Evolutionary conservation across 2,113 vertebrate genomes (phyloP).

Genomic region (Globicephala melas): DNA sequence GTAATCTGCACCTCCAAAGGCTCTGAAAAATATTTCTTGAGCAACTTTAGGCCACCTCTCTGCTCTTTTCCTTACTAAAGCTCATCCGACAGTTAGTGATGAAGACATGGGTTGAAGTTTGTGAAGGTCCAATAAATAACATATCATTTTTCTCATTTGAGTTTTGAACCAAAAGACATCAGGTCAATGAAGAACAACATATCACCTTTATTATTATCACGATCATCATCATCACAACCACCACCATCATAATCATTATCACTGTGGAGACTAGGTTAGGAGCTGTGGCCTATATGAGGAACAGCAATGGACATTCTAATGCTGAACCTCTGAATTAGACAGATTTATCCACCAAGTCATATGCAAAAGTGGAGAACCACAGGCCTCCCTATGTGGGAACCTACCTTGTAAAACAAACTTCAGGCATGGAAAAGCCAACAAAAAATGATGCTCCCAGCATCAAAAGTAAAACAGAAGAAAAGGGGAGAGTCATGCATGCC

Average conservation of each 20-base stretch:
- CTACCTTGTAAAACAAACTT: background rate
- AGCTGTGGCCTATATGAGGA: background rate
- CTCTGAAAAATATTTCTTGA: background rate
- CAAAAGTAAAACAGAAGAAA: background rate
- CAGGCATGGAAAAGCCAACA: background rate
- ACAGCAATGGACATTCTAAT: background rate
- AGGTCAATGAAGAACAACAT: background rate
- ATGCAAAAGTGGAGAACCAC: background rate
- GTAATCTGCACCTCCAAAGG: background rate
- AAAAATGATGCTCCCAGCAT: background rate
- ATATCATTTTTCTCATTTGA: background rate
- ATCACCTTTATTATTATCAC: background rate
- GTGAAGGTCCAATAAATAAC: background rate
- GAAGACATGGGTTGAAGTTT: background rate
- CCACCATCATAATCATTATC: background rate
- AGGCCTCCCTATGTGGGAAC: background rate
- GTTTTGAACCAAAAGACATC: slow-evolving; percentile 37
- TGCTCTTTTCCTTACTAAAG: background rate
- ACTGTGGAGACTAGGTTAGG: background rate
- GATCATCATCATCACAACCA: background rate
- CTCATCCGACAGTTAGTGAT: background rate
- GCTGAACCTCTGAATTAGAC: background rate
- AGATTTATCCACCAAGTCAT: background rate
- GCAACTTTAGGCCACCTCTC: background rate
- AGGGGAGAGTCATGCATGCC: background rate